Evolutionary conservation across 2,888 invertebrate species (phyloP), one percentile per base, ranked within the genome.

Genomic region (Pemphredon lugubris): DNA sequence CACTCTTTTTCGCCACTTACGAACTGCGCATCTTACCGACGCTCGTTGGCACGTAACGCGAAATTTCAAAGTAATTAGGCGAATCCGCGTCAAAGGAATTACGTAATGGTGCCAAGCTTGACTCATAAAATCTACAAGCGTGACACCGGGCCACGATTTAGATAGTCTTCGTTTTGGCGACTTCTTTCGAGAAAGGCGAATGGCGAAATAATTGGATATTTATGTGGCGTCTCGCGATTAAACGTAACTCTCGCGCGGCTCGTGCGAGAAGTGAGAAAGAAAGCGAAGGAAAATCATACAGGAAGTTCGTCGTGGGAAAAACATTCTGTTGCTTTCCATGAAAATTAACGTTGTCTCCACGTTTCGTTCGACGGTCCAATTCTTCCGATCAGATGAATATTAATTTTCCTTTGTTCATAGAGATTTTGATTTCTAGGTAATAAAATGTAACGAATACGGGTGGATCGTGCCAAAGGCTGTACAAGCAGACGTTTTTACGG

Each of bases 21-120:
- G 23, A 82, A 69, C 30, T 72, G 73, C 70, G 79, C 73, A 73
- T 50, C 60, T 45, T 45, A 58, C 61, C 44, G 53, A 68, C 54
- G 40, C 44, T 1, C 50, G 59, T 77, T 85, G 85, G 84, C 86
- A 83, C 65, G 34, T 23, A 11, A 13, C 75, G 9, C 21, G 64
- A 60, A 79, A 83, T 85, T 74, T 73, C 75, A 47, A 66, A 79
- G 82, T 84, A 85, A 87, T 87, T 85, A 86, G 75, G 83, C 79
- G 81, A 80, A 79, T 78, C 81, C 73, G 76, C 71, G 75, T 75
- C 74, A 44, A 65, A 16, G 42, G 16, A 44, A 14, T 79, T 69
- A 71, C 58, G 30, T 59, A 79, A 76, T 47, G 39, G 30, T 14
- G 26, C 20, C 48, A 53, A 42, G 51, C 74, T 64, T 44, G 53